Conservation (phyloP, 2,113 vertebrate genomes). For the Mesitornis unicolor region DNA sequence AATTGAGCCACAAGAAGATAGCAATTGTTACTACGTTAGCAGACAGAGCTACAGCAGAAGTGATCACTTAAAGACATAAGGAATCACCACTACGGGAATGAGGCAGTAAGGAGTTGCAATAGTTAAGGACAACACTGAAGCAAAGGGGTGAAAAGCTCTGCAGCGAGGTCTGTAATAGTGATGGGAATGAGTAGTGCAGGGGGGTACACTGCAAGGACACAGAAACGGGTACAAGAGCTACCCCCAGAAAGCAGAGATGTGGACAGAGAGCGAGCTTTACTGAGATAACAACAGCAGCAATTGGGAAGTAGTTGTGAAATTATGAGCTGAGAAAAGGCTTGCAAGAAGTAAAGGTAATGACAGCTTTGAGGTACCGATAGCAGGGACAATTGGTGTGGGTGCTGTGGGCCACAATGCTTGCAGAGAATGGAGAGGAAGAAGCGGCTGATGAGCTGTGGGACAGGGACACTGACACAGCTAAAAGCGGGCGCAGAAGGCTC, state of each 20-base stretch:
- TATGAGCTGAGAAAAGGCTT: not conserved
- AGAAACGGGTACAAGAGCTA: not conserved
- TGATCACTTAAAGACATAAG: not conserved
- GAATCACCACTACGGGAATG: not conserved
- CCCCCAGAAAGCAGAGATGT: no score
- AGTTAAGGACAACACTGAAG: not conserved
- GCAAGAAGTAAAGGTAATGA: not conserved
- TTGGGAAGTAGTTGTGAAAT: fast-evolving
- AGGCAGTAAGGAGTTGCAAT: fast-evolving
- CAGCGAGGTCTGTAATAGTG: fast-evolving
- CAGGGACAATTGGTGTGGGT: fast-evolving
- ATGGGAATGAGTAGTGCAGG: fast-evolving
- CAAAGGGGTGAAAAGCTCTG: not conserved
- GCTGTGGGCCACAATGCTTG: not conserved
- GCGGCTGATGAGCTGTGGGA: fast-evolving
- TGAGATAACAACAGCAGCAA: no score
- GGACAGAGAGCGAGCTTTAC: fast-evolving
- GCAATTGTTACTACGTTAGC: fast-evolving
- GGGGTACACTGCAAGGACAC: not conserved
- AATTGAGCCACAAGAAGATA: not conserved
- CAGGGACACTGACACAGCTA: fast-evolving
- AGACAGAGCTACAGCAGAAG: not conserved
- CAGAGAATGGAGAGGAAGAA: not conserved
- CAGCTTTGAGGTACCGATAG: fast-evolving
- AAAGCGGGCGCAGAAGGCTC: not conserved